A percentile compares a stretch with the other conserved stretches of the same genome.
phyloP scores from a whole-genome alignment of 2,888 invertebrate genomes.

The Polydesmus complanatus region DNA sequence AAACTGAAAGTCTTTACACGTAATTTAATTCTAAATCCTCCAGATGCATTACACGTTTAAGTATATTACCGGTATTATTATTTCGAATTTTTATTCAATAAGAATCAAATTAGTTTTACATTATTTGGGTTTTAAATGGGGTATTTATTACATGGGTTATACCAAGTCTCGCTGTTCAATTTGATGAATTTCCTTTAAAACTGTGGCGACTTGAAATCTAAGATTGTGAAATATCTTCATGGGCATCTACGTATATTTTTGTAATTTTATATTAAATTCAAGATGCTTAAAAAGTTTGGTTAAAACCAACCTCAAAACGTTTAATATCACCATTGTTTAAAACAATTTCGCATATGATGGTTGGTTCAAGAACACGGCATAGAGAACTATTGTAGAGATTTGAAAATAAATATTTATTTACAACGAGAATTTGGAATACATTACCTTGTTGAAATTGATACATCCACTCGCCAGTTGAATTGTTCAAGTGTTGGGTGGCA shows the following conservation, averaged over 20 bases:
- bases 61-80: neutral
- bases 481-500: constrained; percentile 1
- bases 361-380: constrained; percentile 11
- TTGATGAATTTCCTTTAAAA: constrained; percentile 10
- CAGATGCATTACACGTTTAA: neutral
- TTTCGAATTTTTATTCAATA: neutral
- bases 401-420: neutral
- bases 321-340: constrained; percentile 9
- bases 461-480: constrained; percentile 12
- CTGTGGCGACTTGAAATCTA: constrained; percentile 5
- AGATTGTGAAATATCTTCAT: constrained; percentile 12
- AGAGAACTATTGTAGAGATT: constrained; percentile 4
- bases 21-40: neutral
- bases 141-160: constrained; percentile 3
- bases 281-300: neutral
- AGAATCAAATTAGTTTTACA: neutral
- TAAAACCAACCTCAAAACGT: constrained; percentile 6
- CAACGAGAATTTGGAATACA: neutral
- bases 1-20: neutral
- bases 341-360: constrained; percentile 5
- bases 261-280: neutral
- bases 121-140: too few species aligned
- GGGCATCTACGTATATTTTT: constrained; percentile 3
- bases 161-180: constrained; percentile 6
- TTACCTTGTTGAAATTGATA: constrained; percentile 13